Evolutionary conservation across 2,888 invertebrate species (phyloP), one percentile per base, ranked within the genome.

Genomic region (Mayetiola destructor): DNA sequence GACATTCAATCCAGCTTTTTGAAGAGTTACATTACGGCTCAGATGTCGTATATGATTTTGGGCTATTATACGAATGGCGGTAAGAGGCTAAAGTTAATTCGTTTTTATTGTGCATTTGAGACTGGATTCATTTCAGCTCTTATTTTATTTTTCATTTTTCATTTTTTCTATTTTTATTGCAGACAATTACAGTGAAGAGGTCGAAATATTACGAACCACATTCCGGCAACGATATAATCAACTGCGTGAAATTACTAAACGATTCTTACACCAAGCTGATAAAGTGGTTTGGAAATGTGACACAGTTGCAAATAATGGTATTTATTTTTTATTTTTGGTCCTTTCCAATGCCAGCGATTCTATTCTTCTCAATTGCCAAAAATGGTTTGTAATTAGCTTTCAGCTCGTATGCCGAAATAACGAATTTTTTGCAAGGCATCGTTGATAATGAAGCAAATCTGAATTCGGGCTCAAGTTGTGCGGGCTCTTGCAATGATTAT

Each of bases 381-480:
- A n/a, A n/a, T n/a, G n/a, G n/a, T n/a, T n/a, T n/a, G n/a, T n/a
- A n/a, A n/a, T 27, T 48, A 48, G 48, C 27, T 48, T 48, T 48
- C 48, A 48, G 48, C n/a, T 48, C 48, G 27, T 48, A 48, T 16
- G 27, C 53, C n/a, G 30, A 53, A 23, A 39, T 88, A 61, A 86
- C 84, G 2, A 79, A 82, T 59, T 73, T 88, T 0, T 76, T 88
- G 23, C 84, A 87, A 74, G 87, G 87, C 3, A 86, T 84, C 71
- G 73, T 88, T 36, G 84, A 85, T 65, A 88, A 88, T 69, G 88
- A 88, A 66, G 85, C 85, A 12, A 85, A 88, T 69, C 73, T 88
- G 72, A 88, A 87, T 68, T 62, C 72, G 0, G 78, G 80, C 2
- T 72, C 75, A 1, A 80, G 83, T 0, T 88, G 88, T 69, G 72